Evolutionary conservation across 2,113 vertebrate species (phyloP), one percentile per base, ranked within the genome.

Genomic region (Corydoras maculifer): DNA sequence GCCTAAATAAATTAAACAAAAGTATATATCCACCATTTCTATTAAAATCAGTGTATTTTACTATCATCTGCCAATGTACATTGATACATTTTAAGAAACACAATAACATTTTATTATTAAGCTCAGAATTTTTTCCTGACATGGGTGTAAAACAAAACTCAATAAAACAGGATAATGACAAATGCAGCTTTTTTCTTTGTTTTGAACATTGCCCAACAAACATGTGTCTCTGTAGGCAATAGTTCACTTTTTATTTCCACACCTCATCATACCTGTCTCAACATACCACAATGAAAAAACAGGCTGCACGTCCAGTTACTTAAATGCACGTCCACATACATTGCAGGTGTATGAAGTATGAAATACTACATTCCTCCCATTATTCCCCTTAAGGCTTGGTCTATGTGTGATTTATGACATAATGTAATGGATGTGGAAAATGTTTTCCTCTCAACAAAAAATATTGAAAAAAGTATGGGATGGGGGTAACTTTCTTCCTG

Each of bases 391-490:
- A 70, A 78, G 58, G 59, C 68, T 70, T 35, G 50, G 57, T 62
- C 72, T 74, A 74, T 59, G 50, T 74, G 72, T 75, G 72, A 78
- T 78, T 78, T 78, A 78, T 66, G 55, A 60, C 25, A 32, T 49
- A 63, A 61, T 69, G 60, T 75, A 75, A 75, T 72, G 62, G 63
- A 72, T 75, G 73, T 75, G 73, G 73, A 75, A 75, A 75, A 75
- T 78, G 69, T 76, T 62, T 61, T 61, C 60, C 73, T 72, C 71
- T 69, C 61, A 78, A 69, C 60, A 51, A 72, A 78, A 78, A 70
- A 74, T 58, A 68, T 50, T 55, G 53, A 58, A 54, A 51, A 15
- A 65, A 69, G 51, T 59, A 31, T 49, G 55, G 57, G 66, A 54
- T 2, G 59, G 69, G 60, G 9, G 66, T 71, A 15, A 72, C 58